Evolutionary conservation across 2,113 vertebrate species (phyloP).

Genomic region (Emydocephalus ijimae): DNA sequence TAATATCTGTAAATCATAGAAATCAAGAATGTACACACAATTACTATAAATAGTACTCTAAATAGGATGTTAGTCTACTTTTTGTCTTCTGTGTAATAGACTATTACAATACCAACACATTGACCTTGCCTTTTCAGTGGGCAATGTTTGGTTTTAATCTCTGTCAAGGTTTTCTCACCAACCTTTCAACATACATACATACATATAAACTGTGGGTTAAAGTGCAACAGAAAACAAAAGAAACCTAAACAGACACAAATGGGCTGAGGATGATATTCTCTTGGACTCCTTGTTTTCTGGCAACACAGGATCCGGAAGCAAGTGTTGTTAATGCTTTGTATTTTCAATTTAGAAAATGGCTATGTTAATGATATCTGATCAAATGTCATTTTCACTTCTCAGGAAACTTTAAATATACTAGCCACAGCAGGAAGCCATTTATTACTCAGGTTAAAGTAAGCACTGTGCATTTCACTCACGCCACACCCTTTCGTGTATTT

Average conservation of each 20-base stretch:
- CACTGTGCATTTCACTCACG: neutral
- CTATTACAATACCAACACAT: slow-evolving; percentile 53
- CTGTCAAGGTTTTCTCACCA: slow-evolving; percentile 41
- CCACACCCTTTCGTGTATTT: neutral
- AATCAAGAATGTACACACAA: slow-evolving; percentile 30
- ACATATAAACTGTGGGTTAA: neutral
- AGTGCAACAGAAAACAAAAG: neutral
- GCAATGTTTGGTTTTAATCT: slow-evolving; percentile 55
- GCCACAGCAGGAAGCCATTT: neutral
- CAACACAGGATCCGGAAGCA: neutral
- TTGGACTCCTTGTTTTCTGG: neutral
- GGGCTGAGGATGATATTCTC: neutral
- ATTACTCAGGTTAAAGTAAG: neutral
- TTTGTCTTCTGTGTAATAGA: slow-evolving; percentile 49
- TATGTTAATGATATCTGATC: neutral
- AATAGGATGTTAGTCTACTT: slow-evolving; percentile 37
- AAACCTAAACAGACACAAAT: rapidly evolving
- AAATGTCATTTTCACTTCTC: neutral
- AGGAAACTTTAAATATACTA: neutral
- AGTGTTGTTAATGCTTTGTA: neutral
- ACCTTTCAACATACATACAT: slow-evolving; percentile 35
- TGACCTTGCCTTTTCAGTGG: slow-evolving; percentile 17
- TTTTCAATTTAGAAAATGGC: neutral
- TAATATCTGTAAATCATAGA: slow-evolving; percentile 45
- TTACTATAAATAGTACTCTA: neutral